Evolutionary conservation across 2,113 vertebrate species (phyloP).

Genomic region (Myocastor coypus): DNA sequence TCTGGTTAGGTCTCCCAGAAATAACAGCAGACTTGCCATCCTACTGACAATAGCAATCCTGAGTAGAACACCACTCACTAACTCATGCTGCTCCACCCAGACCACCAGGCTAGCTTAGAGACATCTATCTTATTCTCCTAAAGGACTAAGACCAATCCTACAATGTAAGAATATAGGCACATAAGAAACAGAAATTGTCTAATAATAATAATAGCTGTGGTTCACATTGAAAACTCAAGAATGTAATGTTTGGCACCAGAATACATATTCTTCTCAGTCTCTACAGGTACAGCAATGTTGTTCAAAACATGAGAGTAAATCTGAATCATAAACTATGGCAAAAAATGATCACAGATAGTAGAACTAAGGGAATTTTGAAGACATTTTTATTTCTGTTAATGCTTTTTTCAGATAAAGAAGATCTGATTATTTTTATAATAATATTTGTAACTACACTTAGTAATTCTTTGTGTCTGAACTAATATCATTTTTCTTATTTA

Average conservation of each 20-base stretch:
- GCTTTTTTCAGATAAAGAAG: conserved; percentile 30
- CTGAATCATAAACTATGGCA: background rate
- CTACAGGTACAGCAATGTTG: background rate
- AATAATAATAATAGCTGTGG: background rate
- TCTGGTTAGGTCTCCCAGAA: background rate
- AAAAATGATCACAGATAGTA: background rate
- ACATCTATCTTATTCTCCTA: conserved; percentile 19
- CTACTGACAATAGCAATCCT: background rate
- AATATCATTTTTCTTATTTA: background rate
- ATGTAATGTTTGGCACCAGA: conserved; percentile 13
- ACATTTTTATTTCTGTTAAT: background rate
- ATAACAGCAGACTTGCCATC: background rate
- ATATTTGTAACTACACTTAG: background rate
- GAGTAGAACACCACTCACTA: background rate
- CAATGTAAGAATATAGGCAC: conserved; percentile 2
- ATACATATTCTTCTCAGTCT: background rate
- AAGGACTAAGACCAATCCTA: background rate
- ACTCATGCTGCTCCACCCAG: background rate
- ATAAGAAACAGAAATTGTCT: conserved; percentile 33
- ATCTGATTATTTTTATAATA: conserved; percentile 28
- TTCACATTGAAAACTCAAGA: conserved; percentile 49
- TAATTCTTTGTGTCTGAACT: background rate
- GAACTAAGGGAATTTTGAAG: background rate
- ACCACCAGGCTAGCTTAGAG: background rate
- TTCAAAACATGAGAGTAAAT: no score